Evolutionary conservation across 1,140 invertebrate species (phyloP).

Genomic region (Parapsyche elsis): DNA sequence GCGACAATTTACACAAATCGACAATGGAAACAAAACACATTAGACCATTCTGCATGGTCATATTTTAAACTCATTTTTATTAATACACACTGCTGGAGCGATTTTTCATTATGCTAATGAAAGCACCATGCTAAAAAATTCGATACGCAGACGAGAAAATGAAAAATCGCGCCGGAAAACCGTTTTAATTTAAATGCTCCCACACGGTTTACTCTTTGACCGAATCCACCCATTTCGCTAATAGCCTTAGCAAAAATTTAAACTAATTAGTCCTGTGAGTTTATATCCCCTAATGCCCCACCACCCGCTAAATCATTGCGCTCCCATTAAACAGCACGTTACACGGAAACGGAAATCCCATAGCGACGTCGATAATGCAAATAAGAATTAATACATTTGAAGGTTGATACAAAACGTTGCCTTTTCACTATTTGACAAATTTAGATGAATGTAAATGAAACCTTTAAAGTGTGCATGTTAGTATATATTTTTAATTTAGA

Average conservation of each 20-base stretch:
- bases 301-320: constrained; percentile 1
- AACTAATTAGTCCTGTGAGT: constrained; percentile 16
- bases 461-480: too few species aligned
- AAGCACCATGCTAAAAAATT: too few species aligned
- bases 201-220: background rate
- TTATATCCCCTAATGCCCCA: constrained; percentile 14
- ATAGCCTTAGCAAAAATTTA: constrained; percentile 15
- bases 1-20: background rate
- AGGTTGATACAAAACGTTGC: too few species aligned
- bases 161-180: background rate
- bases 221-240: constrained; percentile 4
- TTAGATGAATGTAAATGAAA: too few species aligned
- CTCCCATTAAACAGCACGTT: background rate
- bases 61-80: too few species aligned
- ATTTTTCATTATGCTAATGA: too few species aligned
- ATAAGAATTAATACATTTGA: too few species aligned
- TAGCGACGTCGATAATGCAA: background rate
- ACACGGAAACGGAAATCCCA: background rate
- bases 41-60: too few species aligned
- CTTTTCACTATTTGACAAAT: too few species aligned
- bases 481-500: too few species aligned
- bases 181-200: background rate
- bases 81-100: too few species aligned
- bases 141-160: background rate
- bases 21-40: background rate